Evolutionary conservation across 2,888 invertebrate genomes (phyloP).

Genomic region (Rotaria socialis): DNA sequence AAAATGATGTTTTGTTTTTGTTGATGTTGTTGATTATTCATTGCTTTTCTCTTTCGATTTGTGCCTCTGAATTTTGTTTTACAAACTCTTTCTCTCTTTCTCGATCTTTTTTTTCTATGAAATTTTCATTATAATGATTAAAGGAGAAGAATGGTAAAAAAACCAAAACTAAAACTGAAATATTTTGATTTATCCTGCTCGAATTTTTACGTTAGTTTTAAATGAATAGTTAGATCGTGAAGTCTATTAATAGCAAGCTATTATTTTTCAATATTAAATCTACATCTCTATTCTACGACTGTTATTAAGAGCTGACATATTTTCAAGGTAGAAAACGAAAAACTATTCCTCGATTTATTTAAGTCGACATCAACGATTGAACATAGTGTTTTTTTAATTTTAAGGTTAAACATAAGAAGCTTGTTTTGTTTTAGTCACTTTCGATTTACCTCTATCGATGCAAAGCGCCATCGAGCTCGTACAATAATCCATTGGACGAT

Average conservation of each 20-base stretch:
- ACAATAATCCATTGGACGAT: too few species aligned
- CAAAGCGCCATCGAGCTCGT: too few species aligned
- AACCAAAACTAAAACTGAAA: neutral
- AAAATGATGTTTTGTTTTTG: neutral
- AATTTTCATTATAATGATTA: conserved; percentile 4
- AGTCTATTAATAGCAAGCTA: too few species aligned
- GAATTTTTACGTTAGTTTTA: too few species aligned
- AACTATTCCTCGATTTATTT: neutral
- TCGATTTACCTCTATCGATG: too few species aligned
- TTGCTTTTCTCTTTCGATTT: neutral
- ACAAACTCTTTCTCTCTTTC: too few species aligned
- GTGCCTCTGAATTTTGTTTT: conserved; percentile 24
- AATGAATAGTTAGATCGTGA: too few species aligned
- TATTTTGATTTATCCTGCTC: neutral
- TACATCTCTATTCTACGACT: too few species aligned
- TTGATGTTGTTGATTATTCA: conserved; percentile 21
- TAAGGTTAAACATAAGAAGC: neutral
- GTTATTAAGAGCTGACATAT: too few species aligned
- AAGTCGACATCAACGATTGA: neutral
- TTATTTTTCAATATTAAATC: too few species aligned
- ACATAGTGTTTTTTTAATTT: neutral
- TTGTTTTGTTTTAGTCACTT: too few species aligned
- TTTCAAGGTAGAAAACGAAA: too few species aligned
- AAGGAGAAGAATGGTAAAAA: conserved; percentile 5
- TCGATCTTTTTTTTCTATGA: neutral